Base-by-base conservation (phyloP, 2,113 vertebrate species). In the Vidua chalybeata region DNA sequence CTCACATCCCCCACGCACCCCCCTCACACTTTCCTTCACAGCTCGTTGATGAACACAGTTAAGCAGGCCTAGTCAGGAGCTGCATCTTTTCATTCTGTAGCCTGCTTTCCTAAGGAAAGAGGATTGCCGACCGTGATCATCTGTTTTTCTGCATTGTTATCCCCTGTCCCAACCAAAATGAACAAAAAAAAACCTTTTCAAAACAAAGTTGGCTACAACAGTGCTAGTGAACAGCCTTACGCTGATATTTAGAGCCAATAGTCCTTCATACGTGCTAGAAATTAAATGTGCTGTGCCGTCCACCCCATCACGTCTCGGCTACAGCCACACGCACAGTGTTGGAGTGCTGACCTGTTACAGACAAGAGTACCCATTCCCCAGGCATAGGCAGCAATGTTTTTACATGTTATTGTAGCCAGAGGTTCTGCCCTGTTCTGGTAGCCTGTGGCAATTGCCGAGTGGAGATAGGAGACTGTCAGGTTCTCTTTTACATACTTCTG, bases 321-420 rank as follows among this genome's bases (percentile, higher is more conserved):
- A 7, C 51, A 58, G 61, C 48, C 56, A 3, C 31, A 6, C 1
- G 11, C 46, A 1, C 28, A 10, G 2, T 5, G 6, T 3, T 17
- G 24, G 17, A 55, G 55, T 0, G 0, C 55, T 43, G 46, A 27
- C 3, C 0, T 28, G 5, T 13, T 58, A 5, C 10, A 35, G 76
- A 9, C 30, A 22, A 28, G 8, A 55, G 54, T 35, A 4, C 7
- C 1, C 48, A 2, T 31, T 49, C 33, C 62, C 19, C 68, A 74
- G 41, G 68, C 59, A 24, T 0, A 14, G 26, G n/a, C 27, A 48
- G 67, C 2, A 0, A 6, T 63, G 22, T 19, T 77, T 76, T 43
- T 30, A 27, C 3, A 0, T 15, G 5, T 45, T 22, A 20, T 10
- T 26, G 3, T 10, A 59, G 56, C 39, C 52, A 51, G 31, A 77